phyloP scores from a whole-genome alignment of 1,140 invertebrate genomes.

The Dreissena polymorpha region DNA sequence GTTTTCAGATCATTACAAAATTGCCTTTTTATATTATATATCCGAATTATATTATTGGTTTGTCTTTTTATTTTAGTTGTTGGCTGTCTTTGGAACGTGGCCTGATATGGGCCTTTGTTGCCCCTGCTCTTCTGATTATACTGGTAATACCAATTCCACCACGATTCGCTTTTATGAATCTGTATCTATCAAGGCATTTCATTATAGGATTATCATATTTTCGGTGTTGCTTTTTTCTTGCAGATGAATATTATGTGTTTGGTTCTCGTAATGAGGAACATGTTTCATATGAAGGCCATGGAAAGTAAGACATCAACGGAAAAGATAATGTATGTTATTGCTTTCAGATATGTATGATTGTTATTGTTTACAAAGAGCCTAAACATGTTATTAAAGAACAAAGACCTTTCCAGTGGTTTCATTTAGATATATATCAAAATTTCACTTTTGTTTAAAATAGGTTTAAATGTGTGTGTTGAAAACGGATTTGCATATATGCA shows the following conservation, averaged over 20 bases:
- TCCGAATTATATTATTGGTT: no score
- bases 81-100: constrained; percentile 63
- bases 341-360: no score
- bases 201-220: neutral
- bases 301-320: constrained; percentile 20
- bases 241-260: constrained; percentile 66
- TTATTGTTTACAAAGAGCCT: no score
- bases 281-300: constrained; percentile 12
- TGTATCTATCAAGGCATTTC: neutral
- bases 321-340: constrained; percentile 18
- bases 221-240: constrained; percentile 17
- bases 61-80: constrained; percentile 55
- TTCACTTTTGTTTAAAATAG: no score
- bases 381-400: no score
- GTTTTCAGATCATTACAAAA: no score
- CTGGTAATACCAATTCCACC: constrained; percentile 51
- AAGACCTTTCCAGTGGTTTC: no score
- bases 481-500: neutral
- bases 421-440: no score
- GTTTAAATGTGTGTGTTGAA: no score
- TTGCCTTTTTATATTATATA: no score
- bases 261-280: constrained; percentile 52
- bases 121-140: constrained; percentile 66
- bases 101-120: constrained; percentile 67
- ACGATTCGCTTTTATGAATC: neutral